phyloP scores from a whole-genome alignment of 2,113 vertebrate genomes.

The Osmerus eperlanus region DNA sequence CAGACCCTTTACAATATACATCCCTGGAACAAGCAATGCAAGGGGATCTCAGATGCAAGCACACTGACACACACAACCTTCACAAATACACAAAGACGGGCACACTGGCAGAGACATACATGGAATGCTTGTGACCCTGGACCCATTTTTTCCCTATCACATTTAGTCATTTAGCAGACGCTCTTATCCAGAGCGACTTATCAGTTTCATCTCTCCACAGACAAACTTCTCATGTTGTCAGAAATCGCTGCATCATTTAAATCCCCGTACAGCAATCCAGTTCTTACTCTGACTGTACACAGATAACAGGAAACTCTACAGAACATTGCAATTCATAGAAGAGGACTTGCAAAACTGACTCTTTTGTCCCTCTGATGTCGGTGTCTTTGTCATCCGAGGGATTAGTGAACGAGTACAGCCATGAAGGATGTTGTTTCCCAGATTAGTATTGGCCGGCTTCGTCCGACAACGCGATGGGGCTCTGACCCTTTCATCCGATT shows the following conservation, averaged over 20 bases:
- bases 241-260: neutral
- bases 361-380: too few relatives aligned
- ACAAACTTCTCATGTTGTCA: neutral
- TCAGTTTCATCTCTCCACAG: neutral
- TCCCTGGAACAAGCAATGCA: neutral
- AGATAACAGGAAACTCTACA: conserved; percentile 19
- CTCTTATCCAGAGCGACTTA: too few relatives aligned
- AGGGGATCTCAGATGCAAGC: neutral
- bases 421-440: conserved; percentile 56
- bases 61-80: neutral
- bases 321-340: conserved; percentile 24
- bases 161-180: too few relatives aligned
- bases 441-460: conserved; percentile 62
- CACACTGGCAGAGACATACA: neutral
- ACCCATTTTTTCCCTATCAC: neutral
- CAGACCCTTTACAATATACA: neutral
- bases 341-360: neutral
- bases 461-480: conserved; percentile 62
- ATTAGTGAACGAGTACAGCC: conserved; percentile 54
- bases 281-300: conserved; percentile 35
- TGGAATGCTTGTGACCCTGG: too few relatives aligned
- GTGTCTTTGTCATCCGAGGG: conserved; percentile 41
- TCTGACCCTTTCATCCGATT: conserved; percentile 58
- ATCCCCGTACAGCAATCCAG: neutral
- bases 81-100: neutral